Evolutionary conservation across 2,113 vertebrate species (phyloP), one percentile per base, ranked within the genome.

Genomic region (Callospermophilus lateralis): DNA sequence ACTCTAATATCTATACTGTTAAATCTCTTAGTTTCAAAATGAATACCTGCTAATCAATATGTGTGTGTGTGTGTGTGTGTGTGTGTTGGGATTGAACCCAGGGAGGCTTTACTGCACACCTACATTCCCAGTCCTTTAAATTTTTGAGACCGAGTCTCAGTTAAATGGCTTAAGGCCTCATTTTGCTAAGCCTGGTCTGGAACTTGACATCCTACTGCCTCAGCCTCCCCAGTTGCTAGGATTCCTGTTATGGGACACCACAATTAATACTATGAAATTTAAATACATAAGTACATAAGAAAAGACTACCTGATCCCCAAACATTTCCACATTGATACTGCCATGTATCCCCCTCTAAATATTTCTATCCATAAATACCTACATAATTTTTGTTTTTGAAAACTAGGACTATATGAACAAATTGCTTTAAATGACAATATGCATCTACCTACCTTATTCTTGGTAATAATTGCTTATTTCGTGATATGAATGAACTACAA

Each of bases 391-490:
- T 81, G 32, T 63, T 84, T 93, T 37, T 30, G 1, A 39, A 78
- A 81, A 89, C 39, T 80, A 28, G 67, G 12, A 96, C 63, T 58
- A 22, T 48, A 73, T n/a, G 91, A 34, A 83, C 8, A 67, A 45
- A 63, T 72, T 94, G n/a, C 45, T 61, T 48, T 67, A 89, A 84
- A 26, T 84, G 63, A 84, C 84, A 93, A 88, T 78, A 72, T 22
- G 30, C 26, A 84, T 19, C 55, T 90, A 55, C 20, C 32, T 93
- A 55, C 15, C 24, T 93, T 63, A 88, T 94, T 84, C 81, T 84
- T 79, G 55, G 34, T 84, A 87, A 65, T 83, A 95, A 83, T 0
- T 94, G 20, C 26, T 89, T 88, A 94, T 76, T 93, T 95, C 74
- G 86, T 83, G 67, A 48, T 72, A 48, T 84, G 26, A 93, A 81